These are phyloP conservation scores for Rhopilema esculentum DNA, from an alignment of 30 jellyfish, hydroid and myxozoan species.

Conservation along the genomic window DNA sequence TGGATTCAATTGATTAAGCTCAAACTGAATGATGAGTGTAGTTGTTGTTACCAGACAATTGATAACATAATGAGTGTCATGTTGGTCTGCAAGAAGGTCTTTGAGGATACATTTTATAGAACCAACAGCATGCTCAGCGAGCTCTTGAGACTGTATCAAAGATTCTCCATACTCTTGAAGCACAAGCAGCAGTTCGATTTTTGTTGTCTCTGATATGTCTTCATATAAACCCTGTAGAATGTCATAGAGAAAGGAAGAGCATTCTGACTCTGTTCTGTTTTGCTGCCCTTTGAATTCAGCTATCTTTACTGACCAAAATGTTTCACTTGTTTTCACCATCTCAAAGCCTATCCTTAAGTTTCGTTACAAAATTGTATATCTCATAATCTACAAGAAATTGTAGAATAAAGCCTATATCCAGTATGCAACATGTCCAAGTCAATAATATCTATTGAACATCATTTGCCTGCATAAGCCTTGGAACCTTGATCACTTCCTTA, in stretches of 20 bases:
- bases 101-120: slow-evolving; percentile 40
- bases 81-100: neutral
- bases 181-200: slow-evolving; percentile 36
- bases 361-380: neutral
- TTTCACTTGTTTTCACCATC: slow-evolving; percentile 45
- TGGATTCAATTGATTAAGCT: slow-evolving; percentile 31
- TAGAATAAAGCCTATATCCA: too few species aligned
- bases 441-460: too few species aligned
- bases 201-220: slow-evolving; percentile 39
- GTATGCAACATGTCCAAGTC: too few species aligned
- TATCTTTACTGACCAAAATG: slow-evolving; percentile 30
- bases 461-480: too few species aligned
- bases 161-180: slow-evolving; percentile 62
- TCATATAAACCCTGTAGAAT: slow-evolving; percentile 61
- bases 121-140: slow-evolving; percentile 72
- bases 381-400: neutral
- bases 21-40: slow-evolving; percentile 45
- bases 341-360: too few species aligned
- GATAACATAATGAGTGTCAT: slow-evolving; percentile 29
- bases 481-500: slow-evolving; percentile 8
- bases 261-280: slow-evolving; percentile 27
- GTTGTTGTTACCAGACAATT: slow-evolving; percentile 61
- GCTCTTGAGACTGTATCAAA: slow-evolving; percentile 48
- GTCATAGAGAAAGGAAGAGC: slow-evolving; percentile 49
- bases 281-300: slow-evolving; percentile 45